phyloP scores from a whole-genome alignment of 1,140 invertebrate species.

The Drosophila equinoxialis region DNA sequence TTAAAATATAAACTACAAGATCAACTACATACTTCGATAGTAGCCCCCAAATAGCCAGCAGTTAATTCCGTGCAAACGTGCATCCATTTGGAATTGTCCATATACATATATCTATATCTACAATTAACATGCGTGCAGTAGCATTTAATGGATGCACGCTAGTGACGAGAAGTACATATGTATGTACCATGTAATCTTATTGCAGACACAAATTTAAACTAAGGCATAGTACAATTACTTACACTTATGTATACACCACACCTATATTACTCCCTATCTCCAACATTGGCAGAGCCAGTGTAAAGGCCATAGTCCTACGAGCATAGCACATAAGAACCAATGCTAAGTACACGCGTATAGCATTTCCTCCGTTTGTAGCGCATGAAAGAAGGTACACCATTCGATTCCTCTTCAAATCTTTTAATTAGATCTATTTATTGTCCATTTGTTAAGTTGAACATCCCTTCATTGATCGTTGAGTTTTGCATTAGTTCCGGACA shows the following conservation, averaged over 20 bases:
- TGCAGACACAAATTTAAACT: constrained; percentile 37
- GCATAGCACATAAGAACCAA: constrained; percentile 38
- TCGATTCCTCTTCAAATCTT: background rate
- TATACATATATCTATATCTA: constrained; percentile 30
- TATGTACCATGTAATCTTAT: constrained; percentile 32
- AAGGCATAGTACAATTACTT: constrained; percentile 71
- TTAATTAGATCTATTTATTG: background rate
- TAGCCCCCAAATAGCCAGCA: constrained; percentile 38
- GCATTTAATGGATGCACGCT: constrained; percentile 30
- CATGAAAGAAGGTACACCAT: constrained; percentile 47
- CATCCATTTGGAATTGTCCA: constrained; percentile 19
- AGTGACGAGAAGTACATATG: constrained; percentile 28
- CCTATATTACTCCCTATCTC: constrained; percentile 10
- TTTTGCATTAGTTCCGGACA: constrained; percentile 1
- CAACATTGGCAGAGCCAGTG: constrained; percentile 38
- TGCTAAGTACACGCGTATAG: constrained; percentile 25
- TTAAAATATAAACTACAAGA: constrained; percentile 61
- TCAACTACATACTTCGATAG: constrained; percentile 39
- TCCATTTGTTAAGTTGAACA: background rate
- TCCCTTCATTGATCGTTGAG: background rate
- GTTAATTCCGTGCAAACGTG: constrained; percentile 38
- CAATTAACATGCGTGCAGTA: constrained; percentile 38
- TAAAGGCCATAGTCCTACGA: constrained; percentile 36
- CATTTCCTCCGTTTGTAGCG: constrained; percentile 35
- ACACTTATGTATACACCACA: constrained; percentile 35